Percentiles rank a stretch among this genome's conserved stretches.
These are phyloP conservation scores for Ariopsis seemanni DNA, from an alignment of 2,113 vertebrate species.

Conservation along the genomic window DNA sequence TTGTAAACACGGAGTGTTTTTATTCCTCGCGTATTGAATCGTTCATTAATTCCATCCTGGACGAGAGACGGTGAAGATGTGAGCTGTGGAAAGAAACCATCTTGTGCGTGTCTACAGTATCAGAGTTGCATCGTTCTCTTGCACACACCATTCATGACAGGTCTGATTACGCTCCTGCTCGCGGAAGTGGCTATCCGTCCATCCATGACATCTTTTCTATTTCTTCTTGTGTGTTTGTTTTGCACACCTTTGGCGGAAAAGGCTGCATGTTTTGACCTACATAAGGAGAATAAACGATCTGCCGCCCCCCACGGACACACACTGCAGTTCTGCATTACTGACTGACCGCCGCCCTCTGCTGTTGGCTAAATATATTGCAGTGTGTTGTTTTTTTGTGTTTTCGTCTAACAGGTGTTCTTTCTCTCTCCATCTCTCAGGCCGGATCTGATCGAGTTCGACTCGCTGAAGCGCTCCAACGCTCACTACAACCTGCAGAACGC, in stretches of 20 bases:
- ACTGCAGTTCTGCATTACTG: slow-evolving; percentile 27
- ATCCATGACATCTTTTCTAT: not conserved
- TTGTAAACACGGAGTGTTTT: too few relatives aligned
- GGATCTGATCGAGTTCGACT: slow-evolving; percentile 88
- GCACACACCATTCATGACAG: not conserved
- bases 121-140: not conserved
- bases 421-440: slow-evolving; percentile 69
- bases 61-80: not conserved
- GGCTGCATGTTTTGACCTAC: slow-evolving; percentile 62
- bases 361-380: not conserved
- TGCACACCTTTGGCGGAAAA: not conserved
- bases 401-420: not conserved
- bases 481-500: slow-evolving; percentile 93
- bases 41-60: not conserved
- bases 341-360: slow-evolving; percentile 61
- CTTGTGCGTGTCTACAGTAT: not conserved
- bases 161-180: not conserved
- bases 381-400: not conserved
- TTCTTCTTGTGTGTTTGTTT: not conserved
- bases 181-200: not conserved
- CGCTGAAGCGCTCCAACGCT: slow-evolving; percentile 87
- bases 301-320: slow-evolving; percentile 37
- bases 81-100: not conserved
- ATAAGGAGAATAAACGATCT: slow-evolving; percentile 68
- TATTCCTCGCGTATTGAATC: not conserved